Conservation (phyloP, 2,888 invertebrate genomes). For the Meta bourneti region DNA sequence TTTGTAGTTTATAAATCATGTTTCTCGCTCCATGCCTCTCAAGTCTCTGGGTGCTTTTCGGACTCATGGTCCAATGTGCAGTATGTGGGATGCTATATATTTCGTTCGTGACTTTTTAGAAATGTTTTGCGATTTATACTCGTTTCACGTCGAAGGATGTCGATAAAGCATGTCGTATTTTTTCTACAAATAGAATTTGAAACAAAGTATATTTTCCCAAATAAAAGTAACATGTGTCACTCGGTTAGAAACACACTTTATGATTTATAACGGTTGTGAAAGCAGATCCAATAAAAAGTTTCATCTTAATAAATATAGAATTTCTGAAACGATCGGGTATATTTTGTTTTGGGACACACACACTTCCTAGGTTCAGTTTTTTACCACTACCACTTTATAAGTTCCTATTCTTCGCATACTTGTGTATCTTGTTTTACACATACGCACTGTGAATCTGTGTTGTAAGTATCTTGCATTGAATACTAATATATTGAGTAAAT, state of each 20-base stretch:
- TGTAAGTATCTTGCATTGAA: too few species aligned
- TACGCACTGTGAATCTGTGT: too few species aligned
- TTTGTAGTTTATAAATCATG: constrained; percentile 20
- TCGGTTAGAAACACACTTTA: neutral
- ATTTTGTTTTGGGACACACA: too few species aligned
- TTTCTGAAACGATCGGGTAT: too few species aligned
- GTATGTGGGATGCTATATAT: neutral
- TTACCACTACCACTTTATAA: too few species aligned
- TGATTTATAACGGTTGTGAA: neutral
- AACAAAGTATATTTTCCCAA: neutral
- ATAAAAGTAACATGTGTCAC: neutral
- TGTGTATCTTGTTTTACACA: too few species aligned
- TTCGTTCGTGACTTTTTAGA: neutral
- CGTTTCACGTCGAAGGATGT: neutral
- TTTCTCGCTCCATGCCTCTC: neutral
- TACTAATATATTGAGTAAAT: too few species aligned
- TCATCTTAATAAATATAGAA: neutral
- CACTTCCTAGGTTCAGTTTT: too few species aligned
- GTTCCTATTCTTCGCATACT: too few species aligned
- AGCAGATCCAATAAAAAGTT: neutral
- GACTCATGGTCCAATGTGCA: neutral
- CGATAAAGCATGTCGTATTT: neutral
- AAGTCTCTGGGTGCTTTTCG: neutral
- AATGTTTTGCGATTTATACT: neutral
- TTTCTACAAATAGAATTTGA: neutral